Evolutionary conservation across 2,888 invertebrate genomes (phyloP), one percentile per base, ranked within the genome.

Genomic region (Lycia hirtaria): DNA sequence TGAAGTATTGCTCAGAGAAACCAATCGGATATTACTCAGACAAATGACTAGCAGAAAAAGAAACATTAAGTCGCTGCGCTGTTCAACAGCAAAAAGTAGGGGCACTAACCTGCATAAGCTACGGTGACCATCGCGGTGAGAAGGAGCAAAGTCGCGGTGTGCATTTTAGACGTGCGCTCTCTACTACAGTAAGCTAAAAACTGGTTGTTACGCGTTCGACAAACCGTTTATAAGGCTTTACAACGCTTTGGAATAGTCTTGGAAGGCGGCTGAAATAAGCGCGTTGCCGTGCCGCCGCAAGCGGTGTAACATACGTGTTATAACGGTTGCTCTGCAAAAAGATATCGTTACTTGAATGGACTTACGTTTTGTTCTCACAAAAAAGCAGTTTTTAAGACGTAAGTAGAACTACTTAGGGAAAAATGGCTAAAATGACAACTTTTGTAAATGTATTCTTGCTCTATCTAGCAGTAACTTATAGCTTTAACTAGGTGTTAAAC

Each of bases 61-160:
- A 69, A 76, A 77, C n/a, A n/a, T 78, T 72, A 66, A 75, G 70
- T 70, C 64, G 64, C 65, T 62, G 56, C 62, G 33, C 32, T 26
- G 51, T 37, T 58, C 68, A 69, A 68, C 73, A 71, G 78, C 78
- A 87, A 88, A 88, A 88, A 88, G 75, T 60, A 69, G 75, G 88
- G 87, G 83, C 90, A 92, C 92, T 91, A 88, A 92, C 92, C 92
- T 91, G 89, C 89, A 56, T 84, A 73, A 56, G 83, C 85, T 71
- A 86, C 81, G 68, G 87, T 80, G 72, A 84, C 73, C 68, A 87
- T 69, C 61, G 83, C 84, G 62, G 80, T 79, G 52, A 91, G 76
- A 65, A 88, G 67, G 71, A 89, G 70, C 58, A 92, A 64, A 65
- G 81, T 85, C 56, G 79, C 65, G 63, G 75, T 73, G 65, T 86